phyloP scores from a whole-genome alignment of 37 sponge, comb jelly and placozoan species.

The Aplysina aerophoba region DNA sequence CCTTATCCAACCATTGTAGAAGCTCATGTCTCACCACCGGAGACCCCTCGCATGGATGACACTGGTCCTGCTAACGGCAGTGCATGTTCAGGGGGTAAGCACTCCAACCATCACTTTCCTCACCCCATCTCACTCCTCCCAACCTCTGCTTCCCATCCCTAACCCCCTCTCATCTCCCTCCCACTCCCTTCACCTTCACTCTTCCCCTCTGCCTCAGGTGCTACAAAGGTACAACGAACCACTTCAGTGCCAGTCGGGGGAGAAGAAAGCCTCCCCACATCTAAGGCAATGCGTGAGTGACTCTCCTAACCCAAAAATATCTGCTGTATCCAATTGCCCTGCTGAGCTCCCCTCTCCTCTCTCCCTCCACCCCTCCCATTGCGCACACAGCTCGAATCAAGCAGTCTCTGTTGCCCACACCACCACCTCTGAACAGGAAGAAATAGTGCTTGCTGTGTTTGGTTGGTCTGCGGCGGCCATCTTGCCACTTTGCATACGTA shows the following conservation, averaged over 20 bases:
- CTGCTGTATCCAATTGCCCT: too few relatives aligned
- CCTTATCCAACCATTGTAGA: too few relatives aligned
- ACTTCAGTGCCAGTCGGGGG: neutral
- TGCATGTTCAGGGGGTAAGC: neutral
- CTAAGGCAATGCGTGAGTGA: conserved; percentile 6
- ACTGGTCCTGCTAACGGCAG: neutral
- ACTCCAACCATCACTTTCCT: neutral
- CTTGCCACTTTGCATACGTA: too few relatives aligned
- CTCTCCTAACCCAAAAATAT: neutral
- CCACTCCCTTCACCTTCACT: neutral
- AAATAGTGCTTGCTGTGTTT: neutral
- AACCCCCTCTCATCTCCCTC: neutral
- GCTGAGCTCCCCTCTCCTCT: neutral
- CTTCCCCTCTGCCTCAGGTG: neutral
- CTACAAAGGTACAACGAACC: neutral
- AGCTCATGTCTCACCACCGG: too few relatives aligned
- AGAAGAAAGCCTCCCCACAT: neutral
- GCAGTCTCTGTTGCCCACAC: neutral
- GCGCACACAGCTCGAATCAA: conserved; percentile 7
- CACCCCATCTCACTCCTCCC: conserved; percentile 11
- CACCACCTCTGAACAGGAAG: conserved; percentile 18
- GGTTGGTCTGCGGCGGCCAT: neutral
- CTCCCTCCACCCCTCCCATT: neutral
- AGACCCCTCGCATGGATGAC: too few relatives aligned
- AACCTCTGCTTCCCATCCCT: neutral